A percentile compares a stretch with the other conserved stretches of the same genome.
Evolutionary conservation across 1,140 invertebrate species (phyloP).

Genomic region (Phenacoccus solenopsis): DNA sequence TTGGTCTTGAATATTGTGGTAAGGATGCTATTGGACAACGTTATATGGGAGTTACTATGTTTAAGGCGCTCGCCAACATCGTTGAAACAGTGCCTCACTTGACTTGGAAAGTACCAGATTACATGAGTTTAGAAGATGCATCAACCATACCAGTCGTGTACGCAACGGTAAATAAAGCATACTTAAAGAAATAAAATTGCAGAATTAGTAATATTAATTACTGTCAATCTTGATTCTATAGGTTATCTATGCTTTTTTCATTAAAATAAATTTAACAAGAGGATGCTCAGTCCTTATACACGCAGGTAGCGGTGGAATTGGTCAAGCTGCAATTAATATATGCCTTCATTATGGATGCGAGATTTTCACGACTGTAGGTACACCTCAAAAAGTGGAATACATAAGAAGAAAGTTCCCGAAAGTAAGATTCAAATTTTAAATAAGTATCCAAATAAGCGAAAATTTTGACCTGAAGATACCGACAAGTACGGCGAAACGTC

Average conservation of each 20-base stretch:
- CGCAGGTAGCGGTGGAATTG: constrained; percentile 61
- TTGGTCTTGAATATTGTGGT: neutral
- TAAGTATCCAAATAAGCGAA: too few species aligned
- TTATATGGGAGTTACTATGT: neutral
- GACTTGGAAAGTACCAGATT: constrained; percentile 38
- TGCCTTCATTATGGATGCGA: constrained; percentile 62
- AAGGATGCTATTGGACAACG: neutral
- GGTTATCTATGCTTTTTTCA: constrained; percentile 60
- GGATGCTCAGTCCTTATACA: constrained; percentile 58
- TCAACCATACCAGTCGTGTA: constrained; percentile 40
- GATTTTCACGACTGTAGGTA: constrained; percentile 56
- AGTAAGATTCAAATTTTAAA: neutral
- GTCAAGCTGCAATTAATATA: constrained; percentile 62
- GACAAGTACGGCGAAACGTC: too few species aligned
- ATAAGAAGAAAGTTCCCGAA: constrained; percentile 48
- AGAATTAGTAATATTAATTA: neutral
- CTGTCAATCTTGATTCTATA: constrained; percentile 22
- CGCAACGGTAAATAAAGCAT: constrained; percentile 20
- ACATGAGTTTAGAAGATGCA: constrained; percentile 44
- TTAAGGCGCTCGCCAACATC: neutral
- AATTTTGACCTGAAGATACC: too few species aligned
- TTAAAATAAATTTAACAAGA: constrained; percentile 39
- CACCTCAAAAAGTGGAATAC: constrained; percentile 53
- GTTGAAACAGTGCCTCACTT: constrained; percentile 20
- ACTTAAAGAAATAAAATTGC: neutral